These are phyloP conservation scores for Eucriotettix oculatus DNA, from an alignment of 2,888 invertebrate species.

Conservation along the genomic window DNA sequence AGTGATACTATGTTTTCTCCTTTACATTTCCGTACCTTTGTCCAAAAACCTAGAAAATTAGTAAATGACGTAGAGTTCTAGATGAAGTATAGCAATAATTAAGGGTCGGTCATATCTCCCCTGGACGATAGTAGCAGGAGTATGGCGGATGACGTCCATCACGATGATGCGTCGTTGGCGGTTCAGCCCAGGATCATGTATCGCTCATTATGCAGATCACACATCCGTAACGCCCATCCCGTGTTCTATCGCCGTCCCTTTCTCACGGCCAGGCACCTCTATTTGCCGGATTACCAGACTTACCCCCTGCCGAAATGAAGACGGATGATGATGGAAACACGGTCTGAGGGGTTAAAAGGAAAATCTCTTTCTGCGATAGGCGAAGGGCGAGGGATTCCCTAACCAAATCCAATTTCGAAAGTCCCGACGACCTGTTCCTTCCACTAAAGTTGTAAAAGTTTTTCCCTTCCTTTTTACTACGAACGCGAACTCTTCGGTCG, in stretches of 20 bases:
- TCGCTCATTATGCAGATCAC: too few relatives aligned
- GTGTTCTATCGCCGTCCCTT: not conserved
- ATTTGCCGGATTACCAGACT: slow-evolving; percentile 2
- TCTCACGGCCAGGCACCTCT: not conserved
- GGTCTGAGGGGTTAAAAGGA: slow-evolving; percentile 6
- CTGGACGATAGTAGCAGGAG: too few relatives aligned
- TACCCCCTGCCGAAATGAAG: slow-evolving; percentile 8
- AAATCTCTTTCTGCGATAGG: not conserved
- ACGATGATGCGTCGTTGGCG: too few relatives aligned
- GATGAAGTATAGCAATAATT: too few relatives aligned
- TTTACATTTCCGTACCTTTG: too few relatives aligned
- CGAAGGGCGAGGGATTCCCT: not conserved
- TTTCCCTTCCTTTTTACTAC: not conserved
- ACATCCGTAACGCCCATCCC: not conserved
- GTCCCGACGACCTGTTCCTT: not conserved
- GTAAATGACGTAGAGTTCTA: too few relatives aligned
- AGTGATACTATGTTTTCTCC: too few relatives aligned
- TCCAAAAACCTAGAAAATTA: too few relatives aligned
- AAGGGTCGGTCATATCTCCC: too few relatives aligned
- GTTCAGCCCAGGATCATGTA: too few relatives aligned
- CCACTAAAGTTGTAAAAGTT: not conserved
- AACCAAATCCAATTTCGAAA: not conserved
- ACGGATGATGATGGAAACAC: slow-evolving; percentile 10
- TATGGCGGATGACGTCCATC: too few relatives aligned
- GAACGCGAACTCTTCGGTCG: too few relatives aligned